Conservation (phyloP, 2,888 invertebrate genomes). For the Cecidostiba fungosa region DNA sequence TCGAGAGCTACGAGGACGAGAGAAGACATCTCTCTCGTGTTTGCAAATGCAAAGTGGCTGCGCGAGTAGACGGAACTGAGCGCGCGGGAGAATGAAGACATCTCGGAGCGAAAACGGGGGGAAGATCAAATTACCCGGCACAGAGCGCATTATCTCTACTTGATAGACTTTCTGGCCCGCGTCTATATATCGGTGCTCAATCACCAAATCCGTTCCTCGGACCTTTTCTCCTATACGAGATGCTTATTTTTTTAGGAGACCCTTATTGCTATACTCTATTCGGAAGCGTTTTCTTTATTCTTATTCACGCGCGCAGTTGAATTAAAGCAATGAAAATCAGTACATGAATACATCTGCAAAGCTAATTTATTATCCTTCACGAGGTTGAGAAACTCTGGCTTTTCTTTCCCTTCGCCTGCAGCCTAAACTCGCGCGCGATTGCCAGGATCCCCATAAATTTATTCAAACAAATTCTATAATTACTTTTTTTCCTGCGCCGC, state of each 20-base stretch:
- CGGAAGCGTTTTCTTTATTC: background rate
- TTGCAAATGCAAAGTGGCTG: slow-evolving; percentile 59
- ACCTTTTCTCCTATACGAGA: slow-evolving; percentile 23
- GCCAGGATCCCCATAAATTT: slow-evolving; percentile 74
- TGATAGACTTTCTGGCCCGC: slow-evolving; percentile 73
- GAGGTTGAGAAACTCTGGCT: slow-evolving; percentile 71
- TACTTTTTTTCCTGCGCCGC: slow-evolving; percentile 71
- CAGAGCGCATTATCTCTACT: slow-evolving; percentile 78
- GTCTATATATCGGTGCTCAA: slow-evolving; percentile 70
- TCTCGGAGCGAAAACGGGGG: slow-evolving; percentile 46
- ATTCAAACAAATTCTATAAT: slow-evolving; percentile 79
- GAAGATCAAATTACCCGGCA: slow-evolving; percentile 77
- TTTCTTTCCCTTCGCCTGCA: slow-evolving; percentile 66
- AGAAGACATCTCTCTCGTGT: slow-evolving; percentile 17
- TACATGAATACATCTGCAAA: background rate
- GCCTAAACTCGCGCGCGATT: slow-evolving; percentile 74
- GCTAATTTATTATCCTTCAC: slow-evolving; percentile 37
- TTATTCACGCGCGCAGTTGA: background rate
- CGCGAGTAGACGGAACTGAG: background rate
- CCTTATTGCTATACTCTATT: background rate
- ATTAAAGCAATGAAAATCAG: too few species aligned
- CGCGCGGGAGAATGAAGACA: background rate
- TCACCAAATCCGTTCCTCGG: slow-evolving; percentile 57
- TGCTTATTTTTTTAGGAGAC: background rate
- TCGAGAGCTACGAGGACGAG: background rate